Percentiles rank a stretch among this genome's conserved stretches.
phyloP scores from a whole-genome alignment of 2,797 vertebrate species.

The Esox masquinongy region DNA sequence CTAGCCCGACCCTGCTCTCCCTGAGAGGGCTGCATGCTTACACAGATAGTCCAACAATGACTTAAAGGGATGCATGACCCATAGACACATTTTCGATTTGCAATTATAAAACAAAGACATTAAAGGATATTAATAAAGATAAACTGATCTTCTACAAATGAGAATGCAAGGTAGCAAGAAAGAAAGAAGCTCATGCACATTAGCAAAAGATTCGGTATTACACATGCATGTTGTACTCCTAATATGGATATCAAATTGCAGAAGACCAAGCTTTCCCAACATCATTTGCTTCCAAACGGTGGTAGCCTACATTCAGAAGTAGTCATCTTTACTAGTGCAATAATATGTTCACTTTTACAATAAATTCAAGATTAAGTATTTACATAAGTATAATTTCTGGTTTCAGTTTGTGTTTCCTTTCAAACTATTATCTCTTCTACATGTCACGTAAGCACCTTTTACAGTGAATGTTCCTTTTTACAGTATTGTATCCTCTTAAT shows the following conservation, averaged over 20 bases:
- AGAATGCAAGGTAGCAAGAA: background rate
- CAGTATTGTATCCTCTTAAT: background rate
- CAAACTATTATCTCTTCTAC: background rate
- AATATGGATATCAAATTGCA: background rate
- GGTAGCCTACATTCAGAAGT: background rate
- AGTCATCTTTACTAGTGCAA: background rate
- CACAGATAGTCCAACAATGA: too few species aligned
- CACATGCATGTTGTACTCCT: background rate
- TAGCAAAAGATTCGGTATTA: background rate
- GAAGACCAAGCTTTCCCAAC: background rate
- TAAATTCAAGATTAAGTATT: background rate
- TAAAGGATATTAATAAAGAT: too few species aligned
- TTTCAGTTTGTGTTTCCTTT: background rate
- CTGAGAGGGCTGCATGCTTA: too few species aligned
- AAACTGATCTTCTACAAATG: too few species aligned
- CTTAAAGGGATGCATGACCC: too few species aligned
- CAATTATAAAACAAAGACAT: too few species aligned
- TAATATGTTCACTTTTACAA: background rate
- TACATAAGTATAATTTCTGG: background rate
- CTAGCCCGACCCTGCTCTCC: too few species aligned
- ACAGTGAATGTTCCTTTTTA: background rate
- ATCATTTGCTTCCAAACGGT: background rate
- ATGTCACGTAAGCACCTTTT: background rate
- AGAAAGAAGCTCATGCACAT: constrained; percentile 9
- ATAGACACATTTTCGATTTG: too few species aligned